phyloP scores from a whole-genome alignment of 2,797 vertebrate species.

The Pipistrellus pygmaeus region DNA sequence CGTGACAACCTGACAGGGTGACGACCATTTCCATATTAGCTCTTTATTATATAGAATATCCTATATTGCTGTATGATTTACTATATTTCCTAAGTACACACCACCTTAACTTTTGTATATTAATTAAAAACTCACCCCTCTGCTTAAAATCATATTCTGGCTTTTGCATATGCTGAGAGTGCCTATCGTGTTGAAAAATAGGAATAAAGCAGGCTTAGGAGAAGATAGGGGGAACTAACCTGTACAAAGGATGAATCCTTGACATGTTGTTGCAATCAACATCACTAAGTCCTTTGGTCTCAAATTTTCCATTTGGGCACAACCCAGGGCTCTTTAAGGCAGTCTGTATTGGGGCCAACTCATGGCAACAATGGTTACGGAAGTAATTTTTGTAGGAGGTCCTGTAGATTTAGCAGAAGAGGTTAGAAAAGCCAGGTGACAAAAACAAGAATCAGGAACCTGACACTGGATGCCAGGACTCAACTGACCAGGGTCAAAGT shows the following conservation, averaged over 20 bases:
- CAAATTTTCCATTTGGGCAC: background rate
- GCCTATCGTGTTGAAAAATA: background rate
- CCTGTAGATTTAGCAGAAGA: background rate
- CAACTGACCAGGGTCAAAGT: background rate
- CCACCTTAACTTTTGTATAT: background rate
- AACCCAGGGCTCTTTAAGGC: background rate
- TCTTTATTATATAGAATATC: background rate
- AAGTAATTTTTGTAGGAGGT: background rate
- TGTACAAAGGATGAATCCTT: background rate
- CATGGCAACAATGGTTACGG: background rate
- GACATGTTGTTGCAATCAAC: background rate
- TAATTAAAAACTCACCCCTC: background rate
- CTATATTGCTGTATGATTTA: background rate
- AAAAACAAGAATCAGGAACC: background rate
- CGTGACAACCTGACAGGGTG: too few relatives aligned
- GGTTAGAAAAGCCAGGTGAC: background rate
- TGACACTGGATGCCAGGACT: background rate
- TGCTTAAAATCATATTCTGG: background rate
- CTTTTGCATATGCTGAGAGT: background rate
- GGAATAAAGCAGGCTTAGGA: background rate
- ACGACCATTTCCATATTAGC: too few relatives aligned
- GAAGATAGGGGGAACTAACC: background rate
- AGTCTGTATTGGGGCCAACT: background rate
- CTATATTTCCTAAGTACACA: background rate
- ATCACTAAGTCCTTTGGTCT: background rate